These are phyloP conservation scores for Eulacestoma nigropectus DNA, from an alignment of 2,113 vertebrate species.

Conservation along the genomic window DNA sequence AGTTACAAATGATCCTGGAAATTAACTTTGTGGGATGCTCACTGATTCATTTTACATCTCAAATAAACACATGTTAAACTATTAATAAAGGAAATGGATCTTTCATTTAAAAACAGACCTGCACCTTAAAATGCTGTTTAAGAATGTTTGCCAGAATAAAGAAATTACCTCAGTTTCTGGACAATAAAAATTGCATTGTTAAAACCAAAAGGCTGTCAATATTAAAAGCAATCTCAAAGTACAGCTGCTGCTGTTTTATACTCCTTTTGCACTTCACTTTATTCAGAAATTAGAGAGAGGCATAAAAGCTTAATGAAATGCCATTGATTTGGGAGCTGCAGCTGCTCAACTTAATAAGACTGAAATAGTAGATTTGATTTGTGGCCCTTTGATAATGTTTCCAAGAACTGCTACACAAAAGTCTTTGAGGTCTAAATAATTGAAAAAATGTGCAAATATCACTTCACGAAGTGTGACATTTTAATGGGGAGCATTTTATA, in stretches of 20 bases:
- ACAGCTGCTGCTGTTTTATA: constrained; percentile 66
- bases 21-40: neutral
- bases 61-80: constrained; percentile 43
- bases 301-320: constrained; percentile 70
- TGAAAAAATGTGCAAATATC: constrained; percentile 70
- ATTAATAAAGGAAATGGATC: constrained; percentile 42
- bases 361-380: constrained; percentile 72
- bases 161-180: constrained; percentile 49
- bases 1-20: neutral
- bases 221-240: constrained; percentile 61
- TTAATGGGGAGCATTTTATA: constrained; percentile 63
- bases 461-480: constrained; percentile 62
- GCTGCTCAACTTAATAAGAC: constrained; percentile 74
- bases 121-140: constrained; percentile 10
- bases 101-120: constrained; percentile 29
- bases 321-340: constrained; percentile 62
- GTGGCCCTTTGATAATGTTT: constrained; percentile 65
- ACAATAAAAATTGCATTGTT: constrained; percentile 67
- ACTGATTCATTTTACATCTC: neutral
- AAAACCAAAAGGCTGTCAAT: constrained; percentile 56
- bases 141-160: constrained; percentile 9
- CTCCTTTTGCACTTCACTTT: constrained; percentile 65
- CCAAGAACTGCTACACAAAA: constrained; percentile 30
- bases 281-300: constrained; percentile 64
- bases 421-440: constrained; percentile 71